phyloP scores from a whole-genome alignment of 2,888 invertebrate species.

The Polia nebulosa region DNA sequence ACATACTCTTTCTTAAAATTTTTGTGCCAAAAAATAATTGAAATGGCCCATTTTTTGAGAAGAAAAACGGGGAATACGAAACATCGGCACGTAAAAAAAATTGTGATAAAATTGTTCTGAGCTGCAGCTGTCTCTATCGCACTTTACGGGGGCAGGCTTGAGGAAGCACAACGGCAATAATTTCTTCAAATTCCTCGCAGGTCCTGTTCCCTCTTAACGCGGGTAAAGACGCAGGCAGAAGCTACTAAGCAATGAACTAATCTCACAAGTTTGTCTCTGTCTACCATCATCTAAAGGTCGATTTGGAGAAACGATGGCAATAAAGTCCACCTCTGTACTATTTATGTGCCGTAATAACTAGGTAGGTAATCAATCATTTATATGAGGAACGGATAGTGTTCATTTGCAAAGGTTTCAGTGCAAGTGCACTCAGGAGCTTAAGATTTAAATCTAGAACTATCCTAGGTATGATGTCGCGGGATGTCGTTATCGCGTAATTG shows the following conservation, averaged over 20 bases:
- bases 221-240: not conserved
- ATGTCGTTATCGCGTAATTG: slow-evolving; percentile 42
- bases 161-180: too few species aligned
- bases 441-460: not conserved
- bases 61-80: too few species aligned
- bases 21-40: too few species aligned
- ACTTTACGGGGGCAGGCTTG: too few species aligned
- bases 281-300: not conserved
- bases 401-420: not conserved
- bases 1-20: too few species aligned
- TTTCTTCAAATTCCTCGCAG: too few species aligned
- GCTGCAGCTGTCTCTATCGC: too few species aligned
- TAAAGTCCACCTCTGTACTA: not conserved
- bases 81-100: too few species aligned
- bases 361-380: slow-evolving; percentile 12
- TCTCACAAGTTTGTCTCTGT: not conserved
- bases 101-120: too few species aligned
- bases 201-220: too few species aligned
- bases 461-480: not conserved
- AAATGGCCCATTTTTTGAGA: too few species aligned
- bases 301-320: too few species aligned
- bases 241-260: not conserved
- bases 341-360: not conserved
- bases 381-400: slow-evolving; percentile 1
- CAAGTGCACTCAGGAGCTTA: not conserved